Conservation (phyloP, 2,797 vertebrate genomes). For the Momotus momota region DNA sequence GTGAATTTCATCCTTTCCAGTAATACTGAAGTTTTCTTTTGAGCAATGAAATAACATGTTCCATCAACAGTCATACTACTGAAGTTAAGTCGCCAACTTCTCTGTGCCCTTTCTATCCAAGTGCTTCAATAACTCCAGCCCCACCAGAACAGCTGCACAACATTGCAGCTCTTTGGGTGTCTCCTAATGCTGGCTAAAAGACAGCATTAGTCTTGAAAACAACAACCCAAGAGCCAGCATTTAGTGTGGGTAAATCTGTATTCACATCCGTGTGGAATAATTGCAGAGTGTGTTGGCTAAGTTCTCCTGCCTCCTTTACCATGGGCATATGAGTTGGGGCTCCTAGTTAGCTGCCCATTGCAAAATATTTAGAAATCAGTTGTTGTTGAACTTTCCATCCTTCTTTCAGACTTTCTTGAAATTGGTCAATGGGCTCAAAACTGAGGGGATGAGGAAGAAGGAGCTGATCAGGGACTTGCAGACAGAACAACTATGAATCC, state of each 20-base stretch:
- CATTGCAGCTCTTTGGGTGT: not conserved
- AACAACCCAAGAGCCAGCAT: not conserved
- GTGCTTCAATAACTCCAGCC: not conserved
- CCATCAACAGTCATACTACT: constrained; percentile 19
- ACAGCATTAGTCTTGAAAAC: not conserved
- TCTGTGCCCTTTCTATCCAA: not conserved
- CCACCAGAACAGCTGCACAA: constrained; percentile 5
- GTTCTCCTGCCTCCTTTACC: not conserved
- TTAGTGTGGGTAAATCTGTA: not conserved
- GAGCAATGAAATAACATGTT: constrained; percentile 39
- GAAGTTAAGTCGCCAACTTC: constrained; percentile 1
- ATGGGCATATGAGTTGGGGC: not conserved
- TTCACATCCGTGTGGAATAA: not conserved
- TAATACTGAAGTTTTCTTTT: not conserved
- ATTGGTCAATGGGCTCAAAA: not conserved
- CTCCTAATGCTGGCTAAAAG: not conserved
- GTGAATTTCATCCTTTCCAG: constrained; percentile 10
- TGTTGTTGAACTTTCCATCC: not conserved
- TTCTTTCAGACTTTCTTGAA: not conserved
- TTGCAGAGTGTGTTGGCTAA: not conserved
- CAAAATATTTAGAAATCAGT: not conserved
- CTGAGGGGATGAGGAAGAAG: not conserved
- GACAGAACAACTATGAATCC: not conserved
- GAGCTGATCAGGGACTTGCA: not conserved
- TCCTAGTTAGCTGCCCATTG: not conserved